These are phyloP conservation scores for Sternarchorhynchus goeldii DNA, from an alignment of 2,797 vertebrate genomes.

Conservation along the genomic window DNA sequence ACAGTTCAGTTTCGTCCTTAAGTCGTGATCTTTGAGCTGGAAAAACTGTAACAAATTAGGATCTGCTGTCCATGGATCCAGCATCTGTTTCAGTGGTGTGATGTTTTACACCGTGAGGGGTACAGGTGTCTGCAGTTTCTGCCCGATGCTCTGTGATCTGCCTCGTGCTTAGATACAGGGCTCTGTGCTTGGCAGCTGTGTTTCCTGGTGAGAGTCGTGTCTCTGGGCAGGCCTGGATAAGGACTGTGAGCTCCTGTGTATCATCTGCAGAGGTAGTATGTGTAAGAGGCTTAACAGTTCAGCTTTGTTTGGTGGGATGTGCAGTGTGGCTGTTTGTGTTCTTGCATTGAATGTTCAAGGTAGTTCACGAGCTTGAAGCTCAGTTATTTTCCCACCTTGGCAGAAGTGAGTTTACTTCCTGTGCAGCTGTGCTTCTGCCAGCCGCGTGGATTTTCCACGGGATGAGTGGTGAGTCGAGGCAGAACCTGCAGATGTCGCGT, in stretches of 20 bases:
- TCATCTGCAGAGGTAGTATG: slow-evolving; percentile 9
- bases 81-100: slow-evolving; percentile 1
- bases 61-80: slow-evolving; percentile 14
- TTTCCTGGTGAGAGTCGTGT: slow-evolving; percentile 36
- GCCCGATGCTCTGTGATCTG: background rate
- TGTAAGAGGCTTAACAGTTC: background rate
- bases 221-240: background rate
- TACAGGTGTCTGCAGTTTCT: slow-evolving; percentile 25
- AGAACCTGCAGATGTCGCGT: slow-evolving; percentile 27
- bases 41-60: slow-evolving; percentile 3
- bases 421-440: background rate
- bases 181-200: slow-evolving; percentile 27
- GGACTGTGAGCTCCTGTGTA: background rate
- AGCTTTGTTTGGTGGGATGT: background rate
- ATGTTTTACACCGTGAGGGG: slow-evolving; percentile 14
- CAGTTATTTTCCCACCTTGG: background rate
- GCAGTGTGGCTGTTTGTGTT: too few relatives aligned
- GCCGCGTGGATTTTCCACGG: background rate
- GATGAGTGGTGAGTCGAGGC: slow-evolving; percentile 2
- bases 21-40: too few relatives aligned
- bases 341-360: too few relatives aligned
- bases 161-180: slow-evolving; percentile 37
- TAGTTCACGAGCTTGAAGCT: too few relatives aligned
- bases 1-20: too few relatives aligned
- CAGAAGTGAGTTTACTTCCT: background rate